Percentiles rank a stretch among this genome's conserved stretches.
phyloP scores from a whole-genome alignment of 2,888 invertebrate genomes.

The Copidosoma aretas region DNA sequence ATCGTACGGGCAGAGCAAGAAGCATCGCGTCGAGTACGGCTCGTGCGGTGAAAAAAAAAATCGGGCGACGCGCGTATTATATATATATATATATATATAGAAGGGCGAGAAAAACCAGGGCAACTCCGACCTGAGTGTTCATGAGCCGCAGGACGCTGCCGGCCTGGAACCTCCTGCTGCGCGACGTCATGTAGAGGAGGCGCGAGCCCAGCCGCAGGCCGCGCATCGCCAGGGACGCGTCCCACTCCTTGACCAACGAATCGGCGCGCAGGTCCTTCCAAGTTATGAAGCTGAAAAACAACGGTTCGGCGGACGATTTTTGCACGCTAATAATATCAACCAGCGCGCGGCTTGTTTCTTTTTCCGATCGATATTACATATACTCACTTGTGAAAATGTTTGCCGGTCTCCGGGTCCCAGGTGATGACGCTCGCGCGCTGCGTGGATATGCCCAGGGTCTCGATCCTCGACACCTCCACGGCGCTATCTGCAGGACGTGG shows the following conservation, averaged over 20 bases:
- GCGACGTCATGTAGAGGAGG: slow-evolving; percentile 76
- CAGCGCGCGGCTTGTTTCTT: too few species aligned
- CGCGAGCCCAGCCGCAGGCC: slow-evolving; percentile 72
- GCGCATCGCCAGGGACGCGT: slow-evolving; percentile 75
- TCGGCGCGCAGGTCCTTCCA: slow-evolving; percentile 89
- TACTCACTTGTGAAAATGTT: slow-evolving; percentile 74
- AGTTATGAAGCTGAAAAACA: slow-evolving; percentile 70
- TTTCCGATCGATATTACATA: too few species aligned
- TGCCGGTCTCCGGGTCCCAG: slow-evolving; percentile 80
- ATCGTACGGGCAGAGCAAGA: too few species aligned
- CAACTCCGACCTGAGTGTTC: slow-evolving; percentile 82
- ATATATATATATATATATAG: too few species aligned
- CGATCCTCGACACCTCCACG: slow-evolving; percentile 72
- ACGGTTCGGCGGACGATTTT: background rate
- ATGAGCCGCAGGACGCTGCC: slow-evolving; percentile 85
- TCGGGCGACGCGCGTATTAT: too few species aligned
- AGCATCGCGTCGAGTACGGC: too few species aligned
- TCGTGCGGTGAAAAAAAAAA: too few species aligned
- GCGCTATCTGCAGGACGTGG: slow-evolving; percentile 69
- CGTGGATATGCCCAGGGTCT: slow-evolving; percentile 82
- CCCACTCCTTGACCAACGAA: slow-evolving; percentile 77
- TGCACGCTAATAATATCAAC: too few species aligned
- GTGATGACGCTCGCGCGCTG: slow-evolving; percentile 84
- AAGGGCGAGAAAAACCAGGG: too few species aligned
- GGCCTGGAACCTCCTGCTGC: slow-evolving; percentile 81